Conservation (phyloP, 2,888 invertebrate genomes). For the Drosophila mercatorum region DNA sequence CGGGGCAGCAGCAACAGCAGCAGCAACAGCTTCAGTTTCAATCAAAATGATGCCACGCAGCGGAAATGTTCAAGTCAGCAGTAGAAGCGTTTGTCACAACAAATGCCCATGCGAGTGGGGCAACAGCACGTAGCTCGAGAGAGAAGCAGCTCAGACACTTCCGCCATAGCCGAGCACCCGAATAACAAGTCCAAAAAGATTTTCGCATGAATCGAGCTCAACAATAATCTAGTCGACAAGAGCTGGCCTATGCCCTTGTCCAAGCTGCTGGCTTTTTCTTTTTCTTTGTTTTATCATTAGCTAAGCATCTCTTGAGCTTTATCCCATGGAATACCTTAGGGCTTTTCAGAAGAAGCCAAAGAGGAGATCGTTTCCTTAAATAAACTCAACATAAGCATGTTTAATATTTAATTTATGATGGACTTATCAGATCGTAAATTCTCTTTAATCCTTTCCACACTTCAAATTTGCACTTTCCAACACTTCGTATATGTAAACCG, state of each 20-base stretch:
- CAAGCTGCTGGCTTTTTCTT: constrained; percentile 18
- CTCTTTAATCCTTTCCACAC: background rate
- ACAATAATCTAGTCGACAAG: constrained; percentile 10
- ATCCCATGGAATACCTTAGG: constrained; percentile 4
- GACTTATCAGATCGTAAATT: background rate
- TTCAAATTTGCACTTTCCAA: background rate
- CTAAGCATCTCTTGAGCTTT: constrained; percentile 58
- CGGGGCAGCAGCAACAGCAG: background rate
- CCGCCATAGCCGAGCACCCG: constrained; percentile 35
- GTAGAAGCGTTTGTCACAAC: constrained; percentile 54
- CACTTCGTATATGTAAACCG: background rate
- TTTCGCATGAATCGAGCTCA: constrained; percentile 46
- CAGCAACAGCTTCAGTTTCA: constrained; percentile 23
- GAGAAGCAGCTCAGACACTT: constrained; percentile 40
- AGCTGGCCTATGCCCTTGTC: constrained; percentile 50
- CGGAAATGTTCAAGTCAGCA: constrained; percentile 50
- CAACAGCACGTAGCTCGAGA: constrained; percentile 51
- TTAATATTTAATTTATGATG: background rate
- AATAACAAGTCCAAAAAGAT: constrained; percentile 32
- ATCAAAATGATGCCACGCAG: constrained; percentile 43
- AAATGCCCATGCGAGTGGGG: constrained; percentile 44
- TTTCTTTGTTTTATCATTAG: constrained; percentile 62
- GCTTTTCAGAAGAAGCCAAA: background rate
- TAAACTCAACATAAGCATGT: background rate
- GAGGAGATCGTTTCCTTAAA: background rate